A percentile compares a stretch with the other conserved stretches of the same genome.
These are phyloP conservation scores for Falco peregrinus DNA, from an alignment of 2,797 vertebrate species.

Conservation along the genomic window DNA sequence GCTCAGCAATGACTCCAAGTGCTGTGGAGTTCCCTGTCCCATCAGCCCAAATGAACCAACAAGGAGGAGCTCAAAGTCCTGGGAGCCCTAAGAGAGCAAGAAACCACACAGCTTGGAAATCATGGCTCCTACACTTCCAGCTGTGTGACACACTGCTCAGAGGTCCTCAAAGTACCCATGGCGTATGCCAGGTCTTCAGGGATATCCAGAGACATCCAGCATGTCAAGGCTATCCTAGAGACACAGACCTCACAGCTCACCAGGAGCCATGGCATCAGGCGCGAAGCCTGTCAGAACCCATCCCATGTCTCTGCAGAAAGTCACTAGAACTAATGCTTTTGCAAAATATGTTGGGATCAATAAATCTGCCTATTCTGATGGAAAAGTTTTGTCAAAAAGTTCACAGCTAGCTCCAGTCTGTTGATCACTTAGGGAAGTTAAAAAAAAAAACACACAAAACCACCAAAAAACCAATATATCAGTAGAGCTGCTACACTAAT, in stretches of 20 bases:
- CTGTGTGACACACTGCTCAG: neutral
- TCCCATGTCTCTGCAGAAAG: neutral
- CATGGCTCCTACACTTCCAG: neutral
- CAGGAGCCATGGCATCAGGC: constrained; percentile 27
- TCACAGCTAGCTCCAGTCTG: neutral
- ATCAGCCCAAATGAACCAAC: neutral
- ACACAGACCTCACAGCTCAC: neutral
- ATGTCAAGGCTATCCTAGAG: neutral
- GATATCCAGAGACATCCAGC: constrained; percentile 5
- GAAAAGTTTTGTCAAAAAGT: constrained; percentile 47
- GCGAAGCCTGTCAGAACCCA: constrained; percentile 48
- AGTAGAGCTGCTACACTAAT: neutral
- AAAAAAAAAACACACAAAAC: neutral
- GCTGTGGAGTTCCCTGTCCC: neutral
- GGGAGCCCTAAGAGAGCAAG: neutral
- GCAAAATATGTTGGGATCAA: constrained; percentile 39
- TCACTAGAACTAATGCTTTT: neutral
- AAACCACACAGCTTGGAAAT: neutral
- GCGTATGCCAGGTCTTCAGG: neutral
- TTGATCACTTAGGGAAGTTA: neutral
- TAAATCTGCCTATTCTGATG: constrained; percentile 16
- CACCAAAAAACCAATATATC: neutral
- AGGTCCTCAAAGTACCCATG: neutral
- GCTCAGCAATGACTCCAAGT: neutral
- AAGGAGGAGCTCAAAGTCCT: neutral